phyloP scores from a whole-genome alignment of 2,113 vertebrate species.

The Pycnonotus jocosus region DNA sequence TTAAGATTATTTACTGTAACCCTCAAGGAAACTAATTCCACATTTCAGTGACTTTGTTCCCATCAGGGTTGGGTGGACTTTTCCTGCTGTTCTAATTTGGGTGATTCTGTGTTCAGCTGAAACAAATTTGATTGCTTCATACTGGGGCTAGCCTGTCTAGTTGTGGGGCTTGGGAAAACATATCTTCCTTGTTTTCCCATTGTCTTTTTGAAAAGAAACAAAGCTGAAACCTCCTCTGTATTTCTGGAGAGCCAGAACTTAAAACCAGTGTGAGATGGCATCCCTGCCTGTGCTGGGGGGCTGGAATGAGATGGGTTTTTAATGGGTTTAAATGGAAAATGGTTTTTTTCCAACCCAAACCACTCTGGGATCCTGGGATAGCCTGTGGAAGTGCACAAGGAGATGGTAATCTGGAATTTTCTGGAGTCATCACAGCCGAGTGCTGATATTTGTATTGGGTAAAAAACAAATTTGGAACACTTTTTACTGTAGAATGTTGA shows the following conservation, averaged over 20 bases:
- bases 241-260: not conserved
- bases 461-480: not conserved
- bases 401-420: not conserved
- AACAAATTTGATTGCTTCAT: conserved; percentile 27
- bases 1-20: conserved; percentile 19
- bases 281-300: not conserved
- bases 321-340: too few species aligned
- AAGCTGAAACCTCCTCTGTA: not conserved
- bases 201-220: conserved; percentile 6
- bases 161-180: conserved; percentile 3
- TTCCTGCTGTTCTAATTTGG: conserved; percentile 8
- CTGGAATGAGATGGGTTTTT: not conserved
- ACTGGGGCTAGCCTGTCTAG: not conserved
- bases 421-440: not conserved
- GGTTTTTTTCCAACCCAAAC: not conserved
- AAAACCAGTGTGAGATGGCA: not conserved
- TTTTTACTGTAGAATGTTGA: not conserved
- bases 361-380: not conserved
- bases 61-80: not conserved
- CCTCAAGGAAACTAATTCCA: conserved; percentile 29
- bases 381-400: not conserved
- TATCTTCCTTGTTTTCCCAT: not conserved
- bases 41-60: conserved; percentile 27
- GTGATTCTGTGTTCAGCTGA: conserved; percentile 32
- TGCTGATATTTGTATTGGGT: not conserved